Evolutionary conservation across 2,888 invertebrate species (phyloP), one percentile per base, ranked within the genome.

Genomic region (Drosophila anomalipes): DNA sequence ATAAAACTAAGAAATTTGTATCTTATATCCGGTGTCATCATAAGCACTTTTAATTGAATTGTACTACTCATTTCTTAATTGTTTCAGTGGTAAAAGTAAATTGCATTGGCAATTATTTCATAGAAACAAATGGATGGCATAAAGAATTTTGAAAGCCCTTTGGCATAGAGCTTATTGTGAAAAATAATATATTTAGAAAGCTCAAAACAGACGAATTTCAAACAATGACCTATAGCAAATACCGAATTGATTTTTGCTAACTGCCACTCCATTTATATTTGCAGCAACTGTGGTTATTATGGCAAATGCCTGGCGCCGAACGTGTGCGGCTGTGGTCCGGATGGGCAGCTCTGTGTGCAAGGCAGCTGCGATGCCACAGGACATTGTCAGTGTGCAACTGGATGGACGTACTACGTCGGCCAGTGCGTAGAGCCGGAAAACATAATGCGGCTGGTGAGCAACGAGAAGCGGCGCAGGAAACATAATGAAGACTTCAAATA

Each of bases 251-350:
- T 57, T 0, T 12, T 0, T 49, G 14, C 5, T 22, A 19, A 41
- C 9, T 28, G 1, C 2, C 6, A n/a, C 6, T 26, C 6, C 2
- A 39, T 47, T 52, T 4, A 35, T 35, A 0, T 16, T 74, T 66
- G 0, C 65, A 92, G 92, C 9, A 89, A 86, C 26, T 93, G 92
- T 52, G 93, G 93, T 2, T 60, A 71, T 22, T 90, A 93, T 67
- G 93, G 93, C 4, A 79, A 86, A 35, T 93, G 93, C 39, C 83
- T 92, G 3, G 86, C 90, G 0, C 92, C 93, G 3, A 90, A 93
- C 39, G 73, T 82, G 3, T 94, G 93, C 32, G 90, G 92, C 4
- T 95, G 95, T 77, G 79, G 68, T 0, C 47, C 81, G 0, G 72
- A 86, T 2, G 69, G 73, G 2, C 92, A 91, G 54, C 79, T 77